These are phyloP conservation scores for Enteromius trimaculatus DNA, from an alignment of 2,797 vertebrate genomes.

Conservation along the genomic window DNA sequence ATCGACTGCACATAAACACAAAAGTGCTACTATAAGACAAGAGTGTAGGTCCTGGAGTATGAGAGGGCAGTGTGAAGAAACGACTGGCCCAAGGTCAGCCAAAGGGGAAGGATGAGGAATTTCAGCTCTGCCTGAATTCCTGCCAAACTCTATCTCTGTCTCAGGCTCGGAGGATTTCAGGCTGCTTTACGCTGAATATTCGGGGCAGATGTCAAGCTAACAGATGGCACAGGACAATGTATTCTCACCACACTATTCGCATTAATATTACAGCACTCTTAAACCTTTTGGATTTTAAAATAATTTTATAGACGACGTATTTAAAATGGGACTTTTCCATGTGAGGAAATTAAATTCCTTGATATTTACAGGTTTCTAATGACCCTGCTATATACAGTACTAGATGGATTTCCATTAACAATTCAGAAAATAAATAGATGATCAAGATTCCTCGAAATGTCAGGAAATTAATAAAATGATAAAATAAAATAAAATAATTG, in stretches of 20 bases:
- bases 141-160: constrained; percentile 40
- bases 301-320: background rate
- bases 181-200: constrained; percentile 43
- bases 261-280: background rate
- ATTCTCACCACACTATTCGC: constrained; percentile 1
- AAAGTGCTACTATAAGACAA: constrained; percentile 57
- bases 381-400: background rate
- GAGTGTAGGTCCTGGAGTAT: constrained; percentile 12
- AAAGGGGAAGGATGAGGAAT: constrained; percentile 50
- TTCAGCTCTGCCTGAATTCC: constrained; percentile 49
- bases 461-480: background rate
- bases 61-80: constrained; percentile 25
- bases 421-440: background rate
- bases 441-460: background rate
- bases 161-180: constrained; percentile 40
- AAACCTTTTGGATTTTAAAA: background rate
- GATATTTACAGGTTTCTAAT: background rate
- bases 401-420: background rate
- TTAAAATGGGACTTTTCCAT: background rate
- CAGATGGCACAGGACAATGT: constrained; percentile 28
- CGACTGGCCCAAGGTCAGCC: constrained; percentile 43
- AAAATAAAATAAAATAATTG: background rate
- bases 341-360: background rate
- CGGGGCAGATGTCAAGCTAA: constrained; percentile 52
- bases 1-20: constrained; percentile 61